Percentiles rank a stretch among this genome's conserved stretches.
These are phyloP conservation scores for Aleiodes alternator DNA, from an alignment of 2,888 invertebrate genomes.

Conservation along the genomic window DNA sequence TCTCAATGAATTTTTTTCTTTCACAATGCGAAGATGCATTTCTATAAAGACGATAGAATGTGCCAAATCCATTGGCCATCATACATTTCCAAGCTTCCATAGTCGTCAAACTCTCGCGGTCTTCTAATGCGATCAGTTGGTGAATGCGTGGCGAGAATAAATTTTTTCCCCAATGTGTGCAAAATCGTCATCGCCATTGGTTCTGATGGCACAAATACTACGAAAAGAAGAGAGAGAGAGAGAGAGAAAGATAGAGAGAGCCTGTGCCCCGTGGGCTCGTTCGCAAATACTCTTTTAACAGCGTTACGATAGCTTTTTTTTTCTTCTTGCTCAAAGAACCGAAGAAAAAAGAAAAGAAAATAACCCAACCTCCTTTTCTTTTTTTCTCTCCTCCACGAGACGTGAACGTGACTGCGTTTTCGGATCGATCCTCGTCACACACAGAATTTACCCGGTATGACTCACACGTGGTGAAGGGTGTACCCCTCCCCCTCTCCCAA, in stretches of 20 bases:
- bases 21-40: background rate
- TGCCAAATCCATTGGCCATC: background rate
- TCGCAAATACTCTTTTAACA: slow-evolving; percentile 36
- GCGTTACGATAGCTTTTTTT: slow-evolving; percentile 36
- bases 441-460: slow-evolving; percentile 10
- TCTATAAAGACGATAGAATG: background rate
- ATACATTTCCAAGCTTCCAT: slow-evolving; percentile 27
- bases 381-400: slow-evolving; percentile 1
- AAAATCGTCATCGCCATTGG: slow-evolving; percentile 36
- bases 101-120: slow-evolving; percentile 41
- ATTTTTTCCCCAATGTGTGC: slow-evolving; percentile 54
- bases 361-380: too few relatives aligned
- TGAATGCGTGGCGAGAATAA: slow-evolving; percentile 68
- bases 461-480: slow-evolving; percentile 30
- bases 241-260: slow-evolving; percentile 2
- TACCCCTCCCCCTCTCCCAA: slow-evolving; percentile 4
- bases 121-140: slow-evolving; percentile 67
- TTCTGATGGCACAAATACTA: background rate
- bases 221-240: slow-evolving; percentile 17
- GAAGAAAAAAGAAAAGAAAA: slow-evolving; percentile 25
- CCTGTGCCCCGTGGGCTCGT: slow-evolving; percentile 24
- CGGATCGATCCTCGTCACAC: slow-evolving; percentile 22
- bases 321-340: background rate
- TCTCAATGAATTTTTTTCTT: background rate
- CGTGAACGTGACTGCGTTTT: slow-evolving; percentile 26